Base-by-base conservation (phyloP, 2,113 vertebrate genomes). In the Struthio camelus region DNA sequence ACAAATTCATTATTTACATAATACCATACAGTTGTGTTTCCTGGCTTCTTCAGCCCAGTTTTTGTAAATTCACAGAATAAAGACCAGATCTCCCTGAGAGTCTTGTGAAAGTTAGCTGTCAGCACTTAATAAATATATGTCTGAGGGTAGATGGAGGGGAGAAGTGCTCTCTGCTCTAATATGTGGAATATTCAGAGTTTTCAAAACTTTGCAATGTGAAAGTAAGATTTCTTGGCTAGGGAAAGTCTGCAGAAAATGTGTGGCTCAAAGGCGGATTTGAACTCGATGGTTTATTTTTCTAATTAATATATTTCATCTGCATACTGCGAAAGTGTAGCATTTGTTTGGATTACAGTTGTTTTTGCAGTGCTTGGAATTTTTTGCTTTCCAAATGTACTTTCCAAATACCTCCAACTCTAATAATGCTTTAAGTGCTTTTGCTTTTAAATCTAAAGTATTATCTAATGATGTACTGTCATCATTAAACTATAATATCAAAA, bases 41-140 rank as follows among this genome's bases (percentile, higher is more conserved):
- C 94, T 95, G 95, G 87, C 89, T 22, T 59, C 65, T 89, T 82
- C 71, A 78, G 40, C 79, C 34, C 18, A 8, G 19, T 89, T 85
- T 91, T 87, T 90, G 36, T 91, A 77, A 93, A 82, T 83, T 85
- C 28, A 11, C 72, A 64, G 79, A 89, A 95, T 85, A 89, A 90
- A 59, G 91, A 91, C 64, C 89, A 96, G 87, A 87, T 91, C 93
- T 88, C 84, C 75, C 62, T 36, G 28, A 64, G 89, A 93, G 81
- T 90, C 75, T 91, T 14, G 1, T 95, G 95, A 67, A 97, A 95
- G 87, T 93, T 83, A 94, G 50, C 79, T 94, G 87, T 95, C 93
- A 88, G 93, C 94, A 90, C 85, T 86, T 96, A 94, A 94, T 94
- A 96, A 97, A 95, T 95, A 69, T 11, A 25, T 50, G 34, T 76